These are phyloP conservation scores for Drosophila ochracea DNA, from an alignment of 2,888 invertebrate genomes.

Conservation along the genomic window DNA sequence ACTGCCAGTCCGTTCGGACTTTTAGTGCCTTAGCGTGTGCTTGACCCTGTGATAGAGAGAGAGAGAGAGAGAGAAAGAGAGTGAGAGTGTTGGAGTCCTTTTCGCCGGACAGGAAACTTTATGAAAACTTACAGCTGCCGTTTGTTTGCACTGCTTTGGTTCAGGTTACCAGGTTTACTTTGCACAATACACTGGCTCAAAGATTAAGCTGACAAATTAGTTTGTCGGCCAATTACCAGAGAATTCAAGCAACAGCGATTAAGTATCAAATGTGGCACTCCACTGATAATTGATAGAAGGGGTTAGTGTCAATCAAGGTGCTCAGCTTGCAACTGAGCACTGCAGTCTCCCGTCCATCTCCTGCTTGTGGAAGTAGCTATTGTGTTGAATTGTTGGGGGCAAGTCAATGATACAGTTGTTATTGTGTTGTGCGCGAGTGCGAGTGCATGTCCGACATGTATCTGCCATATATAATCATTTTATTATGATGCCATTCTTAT, in stretches of 20 bases:
- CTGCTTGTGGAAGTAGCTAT: neutral
- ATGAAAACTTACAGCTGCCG: slow-evolving; percentile 47
- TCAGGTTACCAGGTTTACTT: slow-evolving; percentile 12
- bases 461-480: slow-evolving; percentile 52
- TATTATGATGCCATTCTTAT: slow-evolving; percentile 50
- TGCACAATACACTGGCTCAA: slow-evolving; percentile 5
- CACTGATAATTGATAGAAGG: neutral
- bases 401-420: slow-evolving; percentile 46
- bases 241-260: slow-evolving; percentile 24
- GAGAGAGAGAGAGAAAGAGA: neutral
- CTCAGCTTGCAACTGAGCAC: neutral
- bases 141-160: slow-evolving; percentile 25
- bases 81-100: slow-evolving; percentile 6
- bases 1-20: slow-evolving; percentile 43
- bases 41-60: slow-evolving; percentile 28
- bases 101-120: slow-evolving; percentile 27
- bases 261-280: neutral
- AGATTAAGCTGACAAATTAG: slow-evolving; percentile 44
- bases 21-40: slow-evolving; percentile 63
- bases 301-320: neutral
- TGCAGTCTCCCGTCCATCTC: neutral
- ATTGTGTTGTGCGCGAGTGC: slow-evolving; percentile 10
- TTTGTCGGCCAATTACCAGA: slow-evolving; percentile 43
- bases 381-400: too few relatives aligned
- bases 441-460: slow-evolving; percentile 10